phyloP scores from a whole-genome alignment of 2,888 invertebrate genomes.

The Catonia carolina region DNA sequence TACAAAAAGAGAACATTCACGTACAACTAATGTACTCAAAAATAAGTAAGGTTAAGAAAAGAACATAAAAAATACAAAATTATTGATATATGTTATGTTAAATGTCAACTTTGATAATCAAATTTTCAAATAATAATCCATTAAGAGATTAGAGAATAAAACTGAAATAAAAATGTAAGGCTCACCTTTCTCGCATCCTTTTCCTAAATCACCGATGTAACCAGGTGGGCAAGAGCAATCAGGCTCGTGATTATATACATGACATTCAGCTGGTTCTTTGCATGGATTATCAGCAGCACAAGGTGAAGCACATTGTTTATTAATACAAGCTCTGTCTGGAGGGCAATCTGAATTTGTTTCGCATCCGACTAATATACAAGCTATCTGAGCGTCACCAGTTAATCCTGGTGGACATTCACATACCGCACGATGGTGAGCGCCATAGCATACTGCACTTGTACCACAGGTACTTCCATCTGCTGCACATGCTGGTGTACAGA shows the following conservation, averaged over 20 bases:
- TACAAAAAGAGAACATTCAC: too few species aligned
- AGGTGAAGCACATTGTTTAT: constrained; percentile 70
- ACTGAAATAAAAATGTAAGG: too few species aligned
- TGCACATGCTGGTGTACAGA: constrained; percentile 74
- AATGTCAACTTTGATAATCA: too few species aligned
- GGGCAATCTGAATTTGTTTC: constrained; percentile 75
- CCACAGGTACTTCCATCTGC: constrained; percentile 67
- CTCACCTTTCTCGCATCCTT: constrained; percentile 52
- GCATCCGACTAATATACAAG: constrained; percentile 76
- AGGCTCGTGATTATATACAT: constrained; percentile 65
- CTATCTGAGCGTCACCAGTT: constrained; percentile 70
- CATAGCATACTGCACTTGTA: constrained; percentile 69
- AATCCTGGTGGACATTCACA: constrained; percentile 79
- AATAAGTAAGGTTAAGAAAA: too few species aligned
- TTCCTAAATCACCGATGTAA: constrained; percentile 55
- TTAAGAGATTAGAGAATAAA: too few species aligned
- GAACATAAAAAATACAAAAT: too few species aligned
- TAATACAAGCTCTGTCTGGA: constrained; percentile 69
- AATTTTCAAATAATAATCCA: too few species aligned
- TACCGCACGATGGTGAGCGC: constrained; percentile 69
- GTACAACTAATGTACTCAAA: too few species aligned
- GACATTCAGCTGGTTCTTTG: constrained; percentile 65
- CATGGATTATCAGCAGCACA: constrained; percentile 63
- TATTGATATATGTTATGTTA: too few species aligned
- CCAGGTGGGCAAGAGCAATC: constrained; percentile 79